Evolutionary conservation across 2,113 vertebrate species (phyloP).

Genomic region (Grallaria varia): DNA sequence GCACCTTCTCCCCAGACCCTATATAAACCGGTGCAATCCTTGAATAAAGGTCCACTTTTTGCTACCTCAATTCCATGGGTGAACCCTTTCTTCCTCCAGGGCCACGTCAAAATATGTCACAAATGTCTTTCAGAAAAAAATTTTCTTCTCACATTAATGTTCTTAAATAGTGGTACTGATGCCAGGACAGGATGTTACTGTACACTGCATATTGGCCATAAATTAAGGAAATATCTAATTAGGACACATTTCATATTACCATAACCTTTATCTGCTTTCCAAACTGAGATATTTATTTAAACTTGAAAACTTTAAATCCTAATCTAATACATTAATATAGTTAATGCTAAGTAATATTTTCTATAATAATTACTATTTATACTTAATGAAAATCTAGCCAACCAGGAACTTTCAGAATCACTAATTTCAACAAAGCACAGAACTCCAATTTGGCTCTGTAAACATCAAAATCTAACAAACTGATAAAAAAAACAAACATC

Average conservation of each 20-base stretch:
- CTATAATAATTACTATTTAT: not conserved
- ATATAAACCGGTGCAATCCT: too few species aligned
- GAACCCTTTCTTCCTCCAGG: too few species aligned
- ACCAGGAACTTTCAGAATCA: not conserved
- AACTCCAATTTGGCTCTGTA: not conserved
- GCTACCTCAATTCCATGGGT: too few species aligned
- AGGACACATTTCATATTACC: not conserved
- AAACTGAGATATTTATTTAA: not conserved
- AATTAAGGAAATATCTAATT: not conserved
- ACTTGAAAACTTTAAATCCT: not conserved
- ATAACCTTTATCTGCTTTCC: not conserved
- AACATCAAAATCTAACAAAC: not conserved
- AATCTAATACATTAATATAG: not conserved
- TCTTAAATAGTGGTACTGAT: not conserved
- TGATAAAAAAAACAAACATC: not conserved
- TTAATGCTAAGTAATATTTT: not conserved
- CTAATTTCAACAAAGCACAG: not conserved
- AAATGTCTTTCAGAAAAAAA: not conserved
- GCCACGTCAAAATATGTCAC: not conserved
- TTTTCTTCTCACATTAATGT: not conserved
- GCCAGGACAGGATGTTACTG: not conserved
- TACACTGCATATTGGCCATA: accelerated
- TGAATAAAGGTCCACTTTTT: too few species aligned
- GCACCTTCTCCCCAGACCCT: too few species aligned
- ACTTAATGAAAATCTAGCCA: not conserved